Evolutionary conservation across 1,140 invertebrate genomes (phyloP).

Genomic region (Aphaenogaster floridana): DNA sequence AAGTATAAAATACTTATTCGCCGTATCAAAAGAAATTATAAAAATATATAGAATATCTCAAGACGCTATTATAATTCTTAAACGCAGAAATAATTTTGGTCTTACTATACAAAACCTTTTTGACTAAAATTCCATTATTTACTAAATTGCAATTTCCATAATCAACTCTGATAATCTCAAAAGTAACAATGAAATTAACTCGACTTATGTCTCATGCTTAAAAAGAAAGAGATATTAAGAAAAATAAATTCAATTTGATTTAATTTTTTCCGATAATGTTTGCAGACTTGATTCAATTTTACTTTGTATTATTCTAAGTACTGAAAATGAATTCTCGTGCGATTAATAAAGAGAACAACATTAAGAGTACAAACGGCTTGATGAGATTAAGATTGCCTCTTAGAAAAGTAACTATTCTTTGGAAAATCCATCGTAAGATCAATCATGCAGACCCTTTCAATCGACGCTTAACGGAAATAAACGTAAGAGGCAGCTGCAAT

Average conservation of each 20-base stretch:
- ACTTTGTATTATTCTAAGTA: neutral
- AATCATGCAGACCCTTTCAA: constrained; percentile 10
- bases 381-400: neutral
- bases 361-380: neutral
- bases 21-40: neutral
- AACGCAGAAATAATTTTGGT: neutral
- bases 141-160: neutral
- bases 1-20: neutral
- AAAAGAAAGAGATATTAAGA: neutral
- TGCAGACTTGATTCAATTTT: neutral
- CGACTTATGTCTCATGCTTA: neutral
- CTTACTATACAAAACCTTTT: neutral
- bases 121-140: neutral
- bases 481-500: constrained; percentile 37
- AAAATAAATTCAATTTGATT: neutral
- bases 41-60: neutral
- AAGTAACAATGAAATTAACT: neutral
- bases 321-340: neutral
- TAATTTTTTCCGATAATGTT: neutral
- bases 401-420: neutral
- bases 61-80: neutral
- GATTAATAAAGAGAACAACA: neutral
- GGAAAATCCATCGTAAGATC: constrained; percentile 23
- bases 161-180: neutral
- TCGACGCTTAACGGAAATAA: constrained; percentile 19